Base-by-base conservation (phyloP, 1,140 invertebrate species). In the Caerostris extrusa region DNA sequence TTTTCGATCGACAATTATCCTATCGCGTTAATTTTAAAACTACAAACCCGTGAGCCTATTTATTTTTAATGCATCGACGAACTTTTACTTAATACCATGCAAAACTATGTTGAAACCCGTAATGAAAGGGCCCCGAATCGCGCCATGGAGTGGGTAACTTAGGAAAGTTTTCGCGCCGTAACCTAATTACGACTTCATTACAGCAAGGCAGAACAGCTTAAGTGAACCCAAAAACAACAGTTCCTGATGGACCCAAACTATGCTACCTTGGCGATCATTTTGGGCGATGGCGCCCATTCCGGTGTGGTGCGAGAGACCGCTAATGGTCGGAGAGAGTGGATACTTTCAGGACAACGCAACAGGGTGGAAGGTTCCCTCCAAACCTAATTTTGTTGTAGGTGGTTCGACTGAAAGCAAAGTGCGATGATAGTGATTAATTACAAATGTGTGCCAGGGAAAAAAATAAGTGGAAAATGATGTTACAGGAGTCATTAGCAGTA, bases 401-500 rank as follows among this genome's bases (percentile, higher is more conserved):
- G 71, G 71, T 77, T 34, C 50, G 8, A 34, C 50, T 4, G 50
- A 77, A 77, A 77, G 71, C 50, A 77, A 34, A 34, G 34, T 77
- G 71, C 53, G 71, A 77, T 77, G 71, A 77, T 77, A 77, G 71
- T 77, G 71, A 77, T 77, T 77, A 77, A 77, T 77, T 77, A 77
- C 71, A 77, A 34, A 77, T 77, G 71, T 77, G 71, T 77, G 71
- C 77, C 17, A n/a, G 50, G 2, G n/a, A 6, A 19, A 85, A 85
- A 85, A 85, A 85, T 85, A 57, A 85, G 82, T 85, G 57, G 82
- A 56, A 85, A 85, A 85, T 85, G 82, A 85, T 85, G 82, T 85
- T 64, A 88, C 85, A 64, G 19, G n/a, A 88, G 60, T 64, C 85
- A 64, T 88, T 88, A 88, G 85, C 58, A 58, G 61, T 88, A 88